Conservation (phyloP, 2,797 vertebrate species). For the Meriones psammophilus region DNA sequence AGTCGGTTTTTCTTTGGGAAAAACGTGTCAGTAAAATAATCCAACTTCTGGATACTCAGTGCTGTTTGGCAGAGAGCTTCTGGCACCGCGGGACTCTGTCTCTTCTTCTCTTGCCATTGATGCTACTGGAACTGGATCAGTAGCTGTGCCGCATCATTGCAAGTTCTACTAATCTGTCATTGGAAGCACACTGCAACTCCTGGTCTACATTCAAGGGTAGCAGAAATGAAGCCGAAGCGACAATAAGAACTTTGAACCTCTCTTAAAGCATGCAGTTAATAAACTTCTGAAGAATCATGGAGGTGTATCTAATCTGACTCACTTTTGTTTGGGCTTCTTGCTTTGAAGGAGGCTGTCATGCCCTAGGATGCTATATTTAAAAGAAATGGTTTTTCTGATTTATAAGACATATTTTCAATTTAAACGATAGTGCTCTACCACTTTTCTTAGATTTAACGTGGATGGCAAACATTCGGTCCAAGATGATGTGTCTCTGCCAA, state of each 20-base stretch:
- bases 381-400: constrained; percentile 3
- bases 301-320: neutral
- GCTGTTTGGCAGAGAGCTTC: neutral
- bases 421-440: neutral
- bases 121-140: neutral
- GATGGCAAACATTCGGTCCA: neutral
- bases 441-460: neutral
- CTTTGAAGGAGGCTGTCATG: neutral
- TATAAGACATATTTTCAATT: neutral
- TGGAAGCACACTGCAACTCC: neutral
- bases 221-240: neutral
- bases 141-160: neutral
- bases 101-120: constrained; percentile 52
- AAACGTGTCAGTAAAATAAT: constrained; percentile 16
- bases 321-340: neutral
- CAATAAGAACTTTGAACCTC: neutral
- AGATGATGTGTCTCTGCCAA: neutral
- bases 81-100: neutral
- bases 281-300: neutral
- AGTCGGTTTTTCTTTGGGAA: constrained; percentile 18
- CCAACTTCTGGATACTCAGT: neutral
- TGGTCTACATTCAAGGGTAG: neutral
- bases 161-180: neutral
- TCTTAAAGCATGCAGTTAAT: neutral
- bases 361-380: neutral